These are phyloP conservation scores for Oncorhynchus mykiss DNA, from an alignment of 2,113 vertebrate species.

Conservation along the genomic window DNA sequence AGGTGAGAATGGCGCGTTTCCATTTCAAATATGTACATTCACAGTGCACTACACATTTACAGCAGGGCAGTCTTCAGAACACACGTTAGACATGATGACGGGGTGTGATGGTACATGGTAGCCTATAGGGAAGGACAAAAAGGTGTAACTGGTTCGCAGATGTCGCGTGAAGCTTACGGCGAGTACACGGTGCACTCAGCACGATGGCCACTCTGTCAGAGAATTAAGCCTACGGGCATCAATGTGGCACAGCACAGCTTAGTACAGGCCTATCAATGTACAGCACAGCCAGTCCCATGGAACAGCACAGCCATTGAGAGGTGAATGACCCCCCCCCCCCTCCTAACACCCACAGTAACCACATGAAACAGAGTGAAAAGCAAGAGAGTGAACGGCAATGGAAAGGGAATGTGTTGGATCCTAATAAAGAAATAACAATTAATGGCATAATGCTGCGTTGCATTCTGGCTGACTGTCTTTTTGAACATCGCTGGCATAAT, in stretches of 20 bases:
- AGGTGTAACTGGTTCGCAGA: no score
- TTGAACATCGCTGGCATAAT: no score
- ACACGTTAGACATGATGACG: not conserved
- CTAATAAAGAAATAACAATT: no score
- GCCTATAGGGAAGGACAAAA: not conserved
- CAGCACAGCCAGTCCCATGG: conserved; percentile 8
- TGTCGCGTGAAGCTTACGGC: no score
- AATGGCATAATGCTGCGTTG: no score
- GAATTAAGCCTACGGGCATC: conserved; percentile 1
- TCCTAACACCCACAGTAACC: conserved; percentile 32
- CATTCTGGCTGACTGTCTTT: no score
- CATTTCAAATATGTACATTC: not conserved
- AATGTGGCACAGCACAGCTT: conserved; percentile 5
- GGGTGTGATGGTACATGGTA: not conserved
- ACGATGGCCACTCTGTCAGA: not conserved
- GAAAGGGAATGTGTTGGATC: no score
- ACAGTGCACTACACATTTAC: not conserved
- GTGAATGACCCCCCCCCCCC: conserved; percentile 46
- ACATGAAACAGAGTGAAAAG: not conserved
- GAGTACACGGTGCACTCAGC: not conserved
- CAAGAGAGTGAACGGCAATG: no score
- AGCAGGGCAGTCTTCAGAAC: not conserved
- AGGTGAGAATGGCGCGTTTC: not conserved
- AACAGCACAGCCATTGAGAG: conserved; percentile 36
- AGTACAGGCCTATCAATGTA: not conserved